Evolutionary conservation across 2,113 vertebrate genomes (phyloP).

Genomic region (Eudyptes chrysolophus): DNA sequence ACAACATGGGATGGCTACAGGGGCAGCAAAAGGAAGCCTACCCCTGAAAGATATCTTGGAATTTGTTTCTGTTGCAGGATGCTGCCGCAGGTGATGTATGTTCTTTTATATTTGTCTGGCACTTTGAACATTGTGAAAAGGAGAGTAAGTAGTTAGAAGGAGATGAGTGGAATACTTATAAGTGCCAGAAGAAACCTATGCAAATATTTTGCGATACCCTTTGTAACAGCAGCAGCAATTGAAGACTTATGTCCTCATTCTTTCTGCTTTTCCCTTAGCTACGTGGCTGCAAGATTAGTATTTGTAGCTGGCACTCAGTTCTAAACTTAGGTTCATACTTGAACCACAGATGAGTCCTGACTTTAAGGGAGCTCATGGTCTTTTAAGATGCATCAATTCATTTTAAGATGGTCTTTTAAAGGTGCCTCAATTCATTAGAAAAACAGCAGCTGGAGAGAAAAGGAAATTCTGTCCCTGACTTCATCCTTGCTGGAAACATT

Average conservation of each 20-base stretch:
- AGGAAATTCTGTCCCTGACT: not conserved
- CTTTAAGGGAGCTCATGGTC: not conserved
- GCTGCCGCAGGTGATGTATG: accelerated
- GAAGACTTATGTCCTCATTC: not conserved
- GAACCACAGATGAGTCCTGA: not conserved
- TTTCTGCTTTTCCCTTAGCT: not conserved
- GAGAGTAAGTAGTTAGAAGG: not conserved
- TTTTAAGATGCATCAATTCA: not conserved
- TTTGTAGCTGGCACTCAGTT: not conserved
- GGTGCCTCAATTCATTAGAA: not conserved
- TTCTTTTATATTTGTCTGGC: not conserved
- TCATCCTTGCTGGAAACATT: not conserved
- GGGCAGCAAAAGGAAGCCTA: not conserved
- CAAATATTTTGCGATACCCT: not conserved
- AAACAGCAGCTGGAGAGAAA: not conserved
- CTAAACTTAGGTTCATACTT: not conserved
- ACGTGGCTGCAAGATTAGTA: not conserved
- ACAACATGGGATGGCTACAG: accelerated
- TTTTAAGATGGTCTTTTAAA: not conserved
- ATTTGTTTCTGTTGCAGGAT: not conserved
- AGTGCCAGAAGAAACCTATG: not conserved
- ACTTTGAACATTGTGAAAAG: not conserved
- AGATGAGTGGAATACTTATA: not conserved
- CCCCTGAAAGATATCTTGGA: not conserved
- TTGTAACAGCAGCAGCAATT: not conserved